Percentiles rank a stretch among this genome's conserved stretches.
These are phyloP conservation scores for Petromus typicus DNA, from an alignment of 2,113 vertebrate genomes.

Conservation along the genomic window DNA sequence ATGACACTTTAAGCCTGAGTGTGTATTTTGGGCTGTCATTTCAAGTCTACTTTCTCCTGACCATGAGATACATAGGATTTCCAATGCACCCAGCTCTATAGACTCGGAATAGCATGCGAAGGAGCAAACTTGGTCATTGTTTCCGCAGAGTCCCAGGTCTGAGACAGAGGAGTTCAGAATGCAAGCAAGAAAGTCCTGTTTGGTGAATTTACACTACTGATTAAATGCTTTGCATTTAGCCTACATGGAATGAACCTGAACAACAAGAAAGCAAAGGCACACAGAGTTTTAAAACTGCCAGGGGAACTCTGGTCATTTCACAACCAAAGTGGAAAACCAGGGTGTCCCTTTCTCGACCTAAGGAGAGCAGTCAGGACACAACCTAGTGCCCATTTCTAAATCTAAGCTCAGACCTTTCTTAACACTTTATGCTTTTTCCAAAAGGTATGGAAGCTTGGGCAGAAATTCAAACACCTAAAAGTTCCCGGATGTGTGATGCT, in stretches of 20 bases:
- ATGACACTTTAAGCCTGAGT: slow-evolving; percentile 69
- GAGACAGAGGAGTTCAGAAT: neutral
- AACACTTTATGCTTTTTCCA: neutral
- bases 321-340: neutral
- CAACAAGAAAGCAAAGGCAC: neutral
- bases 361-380: neutral
- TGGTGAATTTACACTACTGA: neutral
- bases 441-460: neutral
- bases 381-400: neutral
- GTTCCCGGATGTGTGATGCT: neutral
- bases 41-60: neutral
- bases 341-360: neutral
- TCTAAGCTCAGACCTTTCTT: neutral
- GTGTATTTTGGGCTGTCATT: slow-evolving; percentile 69
- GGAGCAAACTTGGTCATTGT: neutral
- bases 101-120: neutral
- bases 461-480: neutral
- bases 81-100: neutral
- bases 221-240: neutral
- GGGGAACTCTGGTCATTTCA: neutral
- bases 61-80: neutral
- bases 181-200: neutral
- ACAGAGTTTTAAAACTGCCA: neutral
- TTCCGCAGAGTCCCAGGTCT: neutral
- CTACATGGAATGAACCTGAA: neutral